These are phyloP conservation scores for Neogobius melanostomus DNA, from an alignment of 2,113 vertebrate genomes.

Conservation along the genomic window DNA sequence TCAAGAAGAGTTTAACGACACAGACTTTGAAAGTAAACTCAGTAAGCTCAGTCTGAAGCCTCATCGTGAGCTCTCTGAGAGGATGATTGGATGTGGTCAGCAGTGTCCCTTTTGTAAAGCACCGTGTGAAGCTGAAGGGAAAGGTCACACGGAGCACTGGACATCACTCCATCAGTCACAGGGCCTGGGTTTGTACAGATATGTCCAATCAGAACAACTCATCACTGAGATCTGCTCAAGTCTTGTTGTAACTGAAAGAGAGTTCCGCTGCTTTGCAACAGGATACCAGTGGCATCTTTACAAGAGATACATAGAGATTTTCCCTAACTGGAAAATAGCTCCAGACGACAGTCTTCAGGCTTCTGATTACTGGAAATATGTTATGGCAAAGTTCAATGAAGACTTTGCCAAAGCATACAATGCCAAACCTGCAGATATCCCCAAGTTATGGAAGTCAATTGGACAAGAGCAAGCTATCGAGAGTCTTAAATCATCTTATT, in stretches of 20 bases:
- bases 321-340: slow-evolving; percentile 71
- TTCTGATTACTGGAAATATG: slow-evolving; percentile 70
- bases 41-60: slow-evolving; percentile 46
- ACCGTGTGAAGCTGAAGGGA: slow-evolving; percentile 73
- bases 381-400: slow-evolving; percentile 56
- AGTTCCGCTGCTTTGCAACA: neutral
- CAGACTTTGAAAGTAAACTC: slow-evolving; percentile 18
- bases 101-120: slow-evolving; percentile 74
- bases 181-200: neutral
- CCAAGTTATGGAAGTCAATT: slow-evolving; percentile 48
- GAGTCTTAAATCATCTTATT: slow-evolving; percentile 41
- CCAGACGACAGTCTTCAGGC: slow-evolving; percentile 56
- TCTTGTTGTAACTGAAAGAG: slow-evolving; percentile 27
- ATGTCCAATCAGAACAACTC: accelerated
- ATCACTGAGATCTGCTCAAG: slow-evolving; percentile 48
- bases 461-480: slow-evolving; percentile 39
- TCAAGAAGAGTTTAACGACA: neutral
- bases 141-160: slow-evolving; percentile 49
- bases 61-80: slow-evolving; percentile 59
- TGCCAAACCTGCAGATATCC: slow-evolving; percentile 46
- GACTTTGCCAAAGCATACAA: slow-evolving; percentile 40
- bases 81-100: slow-evolving; percentile 70
- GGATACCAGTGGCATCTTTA: neutral
- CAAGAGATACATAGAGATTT: slow-evolving; percentile 41
- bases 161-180: slow-evolving; percentile 57